Percentiles rank a stretch among this genome's conserved stretches.
Evolutionary conservation across 2,888 invertebrate species (phyloP).

Genomic region (Nomada fucata): DNA sequence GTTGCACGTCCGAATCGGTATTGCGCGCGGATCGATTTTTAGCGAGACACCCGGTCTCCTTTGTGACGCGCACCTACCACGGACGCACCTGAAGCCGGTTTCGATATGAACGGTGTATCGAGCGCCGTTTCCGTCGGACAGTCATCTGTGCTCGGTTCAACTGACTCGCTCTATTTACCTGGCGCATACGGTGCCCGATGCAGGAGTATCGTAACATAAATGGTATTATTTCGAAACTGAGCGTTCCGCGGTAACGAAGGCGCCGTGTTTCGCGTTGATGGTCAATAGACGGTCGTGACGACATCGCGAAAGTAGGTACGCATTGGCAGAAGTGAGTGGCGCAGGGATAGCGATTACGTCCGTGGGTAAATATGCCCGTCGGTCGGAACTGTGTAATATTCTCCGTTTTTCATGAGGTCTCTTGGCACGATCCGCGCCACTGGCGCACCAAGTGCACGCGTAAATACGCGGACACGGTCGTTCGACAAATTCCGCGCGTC

Average conservation of each 20-base stretch:
- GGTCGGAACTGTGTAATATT: slow-evolving; percentile 46
- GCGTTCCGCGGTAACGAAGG: slow-evolving; percentile 29
- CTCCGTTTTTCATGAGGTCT: slow-evolving; percentile 45
- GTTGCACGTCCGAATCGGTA: slow-evolving; percentile 4
- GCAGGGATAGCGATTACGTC: slow-evolving; percentile 53
- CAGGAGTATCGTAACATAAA: neutral
- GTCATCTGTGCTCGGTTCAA: neutral
- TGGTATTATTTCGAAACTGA: slow-evolving; percentile 59
- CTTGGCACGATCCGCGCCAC: slow-evolving; percentile 45
- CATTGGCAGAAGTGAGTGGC: slow-evolving; percentile 60
- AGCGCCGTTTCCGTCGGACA: slow-evolving; percentile 2
- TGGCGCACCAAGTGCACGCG: neutral
- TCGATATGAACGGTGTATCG: neutral
- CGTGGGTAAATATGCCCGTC: slow-evolving; percentile 59
- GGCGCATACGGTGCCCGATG: neutral
- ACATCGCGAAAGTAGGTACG: slow-evolving; percentile 68
- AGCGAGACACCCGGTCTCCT: neutral
- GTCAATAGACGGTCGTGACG: slow-evolving; percentile 63
- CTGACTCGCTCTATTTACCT: neutral
- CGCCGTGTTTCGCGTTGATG: slow-evolving; percentile 59
- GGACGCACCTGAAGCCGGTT: neutral
- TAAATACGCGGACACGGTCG: neutral
- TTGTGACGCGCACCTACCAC: neutral
- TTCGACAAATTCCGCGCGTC: slow-evolving; percentile 30
- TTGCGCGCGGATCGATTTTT: slow-evolving; percentile 5